Evolutionary conservation across 2,888 invertebrate species (phyloP).

Genomic region (Calliopum simillimum): DNA sequence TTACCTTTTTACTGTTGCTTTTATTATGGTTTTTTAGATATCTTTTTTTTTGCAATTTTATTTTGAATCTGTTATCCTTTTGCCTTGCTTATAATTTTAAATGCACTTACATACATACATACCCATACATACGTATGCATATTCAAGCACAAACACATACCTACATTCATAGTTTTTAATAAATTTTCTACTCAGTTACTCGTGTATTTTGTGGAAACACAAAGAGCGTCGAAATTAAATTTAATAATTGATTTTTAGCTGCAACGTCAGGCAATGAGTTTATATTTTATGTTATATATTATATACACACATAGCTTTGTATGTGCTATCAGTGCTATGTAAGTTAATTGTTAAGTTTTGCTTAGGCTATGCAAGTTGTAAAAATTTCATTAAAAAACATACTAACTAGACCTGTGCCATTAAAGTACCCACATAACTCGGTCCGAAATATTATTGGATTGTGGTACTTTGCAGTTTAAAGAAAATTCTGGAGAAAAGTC

Average conservation of each 20-base stretch:
- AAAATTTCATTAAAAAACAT: too few relatives aligned
- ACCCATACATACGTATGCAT: slow-evolving; percentile 36
- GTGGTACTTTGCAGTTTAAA: too few relatives aligned
- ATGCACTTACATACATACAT: slow-evolving; percentile 10
- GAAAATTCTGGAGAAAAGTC: too few relatives aligned
- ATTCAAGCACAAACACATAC: slow-evolving; percentile 19
- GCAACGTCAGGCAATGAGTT: neutral
- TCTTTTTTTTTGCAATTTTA: too few relatives aligned
- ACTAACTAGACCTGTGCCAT: too few relatives aligned
- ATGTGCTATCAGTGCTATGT: too few relatives aligned
- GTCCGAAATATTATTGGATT: too few relatives aligned
- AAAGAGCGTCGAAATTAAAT: slow-evolving; percentile 30
- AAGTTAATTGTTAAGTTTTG: too few relatives aligned
- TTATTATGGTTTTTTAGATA: neutral
- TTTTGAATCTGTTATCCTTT: neutral
- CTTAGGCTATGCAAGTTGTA: too few relatives aligned
- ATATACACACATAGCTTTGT: too few relatives aligned
- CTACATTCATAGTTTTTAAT: neutral
- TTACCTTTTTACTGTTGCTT: neutral
- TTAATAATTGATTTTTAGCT: slow-evolving; percentile 29
- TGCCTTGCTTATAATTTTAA: neutral
- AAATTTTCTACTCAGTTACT: too few relatives aligned
- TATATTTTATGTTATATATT: neutral
- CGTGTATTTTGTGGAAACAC: slow-evolving; percentile 10
- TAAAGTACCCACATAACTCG: too few relatives aligned